These are phyloP conservation scores for Oligia latruncula DNA, from an alignment of 2,888 invertebrate genomes.

Conservation along the genomic window DNA sequence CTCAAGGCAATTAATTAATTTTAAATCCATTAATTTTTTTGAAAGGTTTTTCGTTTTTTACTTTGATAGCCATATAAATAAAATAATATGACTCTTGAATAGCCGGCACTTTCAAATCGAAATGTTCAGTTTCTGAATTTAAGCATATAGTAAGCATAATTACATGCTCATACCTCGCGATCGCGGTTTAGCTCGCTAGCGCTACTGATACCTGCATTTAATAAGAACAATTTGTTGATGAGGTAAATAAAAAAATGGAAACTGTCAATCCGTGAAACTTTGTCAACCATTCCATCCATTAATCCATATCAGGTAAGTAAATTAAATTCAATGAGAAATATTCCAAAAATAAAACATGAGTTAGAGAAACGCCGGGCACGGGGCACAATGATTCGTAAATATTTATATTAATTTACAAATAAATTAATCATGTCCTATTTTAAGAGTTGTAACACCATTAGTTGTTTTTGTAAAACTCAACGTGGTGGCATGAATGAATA, in stretches of 20 bases:
- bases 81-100: not conserved
- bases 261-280: constrained; percentile 22
- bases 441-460: constrained; percentile 19
- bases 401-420: constrained; percentile 36
- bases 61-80: not conserved
- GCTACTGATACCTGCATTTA: no score
- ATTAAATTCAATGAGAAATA: constrained; percentile 29
- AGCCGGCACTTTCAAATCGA: not conserved
- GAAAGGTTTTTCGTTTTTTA: not conserved
- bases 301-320: not conserved
- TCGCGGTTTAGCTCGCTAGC: no score
- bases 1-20: not conserved
- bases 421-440: constrained; percentile 54
- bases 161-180: no score
- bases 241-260: not conserved
- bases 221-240: no score
- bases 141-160: no score
- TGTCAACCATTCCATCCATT: not conserved
- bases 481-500: constrained; percentile 49
- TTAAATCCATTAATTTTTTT: not conserved
- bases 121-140: no score
- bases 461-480: constrained; percentile 49
- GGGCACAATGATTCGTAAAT: constrained; percentile 34
- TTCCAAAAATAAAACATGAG: constrained; percentile 48
- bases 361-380: constrained; percentile 16